Base-by-base conservation (phyloP, 2,113 vertebrate species). In the Oryzias celebensis region DNA sequence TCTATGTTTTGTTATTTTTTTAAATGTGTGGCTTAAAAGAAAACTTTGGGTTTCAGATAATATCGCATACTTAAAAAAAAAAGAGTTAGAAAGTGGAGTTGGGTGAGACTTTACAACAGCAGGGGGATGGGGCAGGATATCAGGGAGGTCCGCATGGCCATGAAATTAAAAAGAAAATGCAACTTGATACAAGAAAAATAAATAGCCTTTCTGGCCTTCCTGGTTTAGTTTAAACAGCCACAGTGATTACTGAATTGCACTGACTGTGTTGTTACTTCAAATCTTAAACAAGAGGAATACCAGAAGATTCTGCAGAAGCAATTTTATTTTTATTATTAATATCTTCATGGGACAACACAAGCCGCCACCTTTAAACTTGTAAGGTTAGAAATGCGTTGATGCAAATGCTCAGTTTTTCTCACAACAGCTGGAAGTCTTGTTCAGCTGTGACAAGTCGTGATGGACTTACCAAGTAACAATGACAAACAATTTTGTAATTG, bases 111-210 rank as follows among this genome's bases (percentile, higher is more conserved):
- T 10, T 45, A 20, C 49, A 57, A 22, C 24, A 14, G 51, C 7
- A 18, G 36, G 15, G 55, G 51, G 36, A 24, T 54, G 44, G 54
- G 61, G 69, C 80, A 85, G 74, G 70, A 85, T 71, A 82, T 82
- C 71, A 77, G 80, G 81, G 84, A 83, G 84, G 82, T 88, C 86
- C 55, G 53, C 72, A 75, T 85, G 73, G 80, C 78, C 86, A 82
- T 84, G 84, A 82, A 87, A 88, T 85, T 78, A 88, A 86, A 85
- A 82, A 80, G 77, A 22, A 72, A 85, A 85, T 77, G 86, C 81
- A 88, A 88, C 31, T 20, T 0, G 78, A 88, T 76, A 72, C 82
- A 82, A 71, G 77, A 56, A 78, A 86, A 88, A 88, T 59, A 88
- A 88, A 88, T 77, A 85, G 62, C 42, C 23, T 2, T 20, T 22